These are phyloP conservation scores for Anthophora plumipes DNA, from an alignment of 2,888 invertebrate species.

Conservation along the genomic window DNA sequence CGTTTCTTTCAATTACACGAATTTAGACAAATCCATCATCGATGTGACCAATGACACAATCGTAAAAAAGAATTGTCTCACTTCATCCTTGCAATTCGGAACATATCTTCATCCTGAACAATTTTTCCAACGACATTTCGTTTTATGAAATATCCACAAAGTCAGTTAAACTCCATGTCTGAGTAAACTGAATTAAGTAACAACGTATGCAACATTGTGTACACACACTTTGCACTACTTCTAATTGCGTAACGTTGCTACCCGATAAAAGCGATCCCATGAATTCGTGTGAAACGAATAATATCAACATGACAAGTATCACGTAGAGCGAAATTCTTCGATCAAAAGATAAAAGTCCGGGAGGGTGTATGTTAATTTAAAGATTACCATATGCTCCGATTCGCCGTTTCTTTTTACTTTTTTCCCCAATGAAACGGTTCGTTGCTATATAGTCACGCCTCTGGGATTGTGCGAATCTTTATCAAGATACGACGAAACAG, in stretches of 20 bases:
- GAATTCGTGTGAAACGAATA: neutral
- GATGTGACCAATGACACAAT: neutral
- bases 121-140: neutral
- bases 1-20: too few relatives aligned
- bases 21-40: too few relatives aligned
- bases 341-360: too few relatives aligned
- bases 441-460: neutral
- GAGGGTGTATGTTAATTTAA: too few relatives aligned
- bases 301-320: neutral
- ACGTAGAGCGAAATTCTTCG: neutral
- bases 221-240: neutral
- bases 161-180: neutral
- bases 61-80: too few relatives aligned
- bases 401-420: neutral
- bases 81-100: too few relatives aligned
- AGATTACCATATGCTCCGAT: too few relatives aligned
- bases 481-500: slow-evolving; percentile 9
- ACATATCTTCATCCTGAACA: neutral
- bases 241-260: neutral
- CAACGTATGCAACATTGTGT: neutral
- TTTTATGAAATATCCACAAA: neutral
- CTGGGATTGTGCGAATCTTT: slow-evolving; percentile 14
- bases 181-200: neutral
- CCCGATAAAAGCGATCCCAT: neutral
- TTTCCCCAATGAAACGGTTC: neutral